These are phyloP conservation scores for Montipora cactus DNA, from an alignment of 64 coral and sea anemone genomes.

Conservation along the genomic window DNA sequence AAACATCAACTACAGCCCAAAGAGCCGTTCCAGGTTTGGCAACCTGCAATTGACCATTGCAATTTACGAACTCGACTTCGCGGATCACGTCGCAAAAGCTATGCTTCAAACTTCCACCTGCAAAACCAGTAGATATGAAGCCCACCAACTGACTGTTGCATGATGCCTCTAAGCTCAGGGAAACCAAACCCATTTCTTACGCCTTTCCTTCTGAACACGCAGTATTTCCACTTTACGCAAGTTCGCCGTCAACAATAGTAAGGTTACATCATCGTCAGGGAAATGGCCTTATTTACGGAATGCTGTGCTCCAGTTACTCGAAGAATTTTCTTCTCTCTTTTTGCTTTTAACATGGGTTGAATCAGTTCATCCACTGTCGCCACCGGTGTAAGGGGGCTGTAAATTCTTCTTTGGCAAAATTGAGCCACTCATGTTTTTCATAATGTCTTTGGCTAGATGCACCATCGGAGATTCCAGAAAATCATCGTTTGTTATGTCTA, in stretches of 20 bases:
- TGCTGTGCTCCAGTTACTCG: slow-evolving; percentile 63
- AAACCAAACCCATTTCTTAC: too few species aligned
- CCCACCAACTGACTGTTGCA: slow-evolving; percentile 70
- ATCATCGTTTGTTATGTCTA: too few species aligned
- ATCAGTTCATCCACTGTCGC: slow-evolving; percentile 31
- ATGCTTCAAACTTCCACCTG: too few species aligned
- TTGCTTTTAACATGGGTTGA: slow-evolving; percentile 38
- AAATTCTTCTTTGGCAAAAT: too few species aligned
- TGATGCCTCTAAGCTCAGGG: slow-evolving; percentile 14
- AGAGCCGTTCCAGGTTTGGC: slow-evolving; percentile 26
- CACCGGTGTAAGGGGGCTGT: background rate
- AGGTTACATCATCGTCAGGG: slow-evolving; percentile 26
- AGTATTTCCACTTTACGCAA: slow-evolving; percentile 42
- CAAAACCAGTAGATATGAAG: slow-evolving; percentile 47
- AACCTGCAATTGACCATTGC: slow-evolving; percentile 21
- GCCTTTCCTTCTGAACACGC: too few species aligned
- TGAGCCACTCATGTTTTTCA: too few species aligned
- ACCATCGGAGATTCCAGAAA: too few species aligned
- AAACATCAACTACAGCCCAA: slow-evolving; percentile 72
- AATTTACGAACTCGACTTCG: slow-evolving; percentile 80
- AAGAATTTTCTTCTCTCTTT: slow-evolving; percentile 24
- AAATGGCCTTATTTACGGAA: background rate
- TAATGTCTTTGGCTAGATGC: too few species aligned
- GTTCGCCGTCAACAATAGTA: slow-evolving; percentile 20
- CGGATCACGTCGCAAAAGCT: slow-evolving; percentile 44